Evolutionary conservation across 2,888 invertebrate species (phyloP).

Genomic region (Germaria angustata): DNA sequence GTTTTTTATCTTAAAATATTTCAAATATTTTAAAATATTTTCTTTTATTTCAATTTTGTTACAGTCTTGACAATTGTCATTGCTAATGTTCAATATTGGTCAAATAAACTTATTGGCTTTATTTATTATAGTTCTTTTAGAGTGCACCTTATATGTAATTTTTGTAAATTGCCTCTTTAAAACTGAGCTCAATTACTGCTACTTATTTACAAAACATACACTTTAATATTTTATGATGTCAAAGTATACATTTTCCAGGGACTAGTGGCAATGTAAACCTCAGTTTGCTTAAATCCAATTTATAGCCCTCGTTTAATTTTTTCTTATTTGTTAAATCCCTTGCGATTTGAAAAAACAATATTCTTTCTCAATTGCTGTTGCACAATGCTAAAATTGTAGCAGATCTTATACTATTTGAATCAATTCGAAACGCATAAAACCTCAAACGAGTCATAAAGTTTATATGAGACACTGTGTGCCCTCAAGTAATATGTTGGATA

Average conservation of each 20-base stretch:
- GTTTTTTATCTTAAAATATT: too few relatives aligned
- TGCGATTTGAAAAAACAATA: neutral
- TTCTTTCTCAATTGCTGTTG: neutral
- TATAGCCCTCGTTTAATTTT: neutral
- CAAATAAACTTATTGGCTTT: too few relatives aligned
- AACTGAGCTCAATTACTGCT: too few relatives aligned
- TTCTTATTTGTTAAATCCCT: neutral
- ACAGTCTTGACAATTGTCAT: too few relatives aligned
- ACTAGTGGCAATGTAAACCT: neutral
- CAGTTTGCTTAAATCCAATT: slow-evolving; percentile 19
- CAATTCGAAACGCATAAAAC: slow-evolving; percentile 58
- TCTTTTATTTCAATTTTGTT: too few relatives aligned
- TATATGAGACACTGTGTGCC: neutral
- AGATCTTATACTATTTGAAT: slow-evolving; percentile 43
- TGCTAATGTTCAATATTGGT: too few relatives aligned
- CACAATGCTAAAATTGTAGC: neutral
- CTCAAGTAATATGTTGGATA: neutral
- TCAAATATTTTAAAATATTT: too few relatives aligned
- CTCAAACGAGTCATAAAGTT: slow-evolving; percentile 39
- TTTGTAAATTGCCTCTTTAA: too few relatives aligned
- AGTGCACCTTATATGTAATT: too few relatives aligned
- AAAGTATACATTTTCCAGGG: neutral
- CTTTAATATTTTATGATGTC: neutral
- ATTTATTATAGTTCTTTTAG: too few relatives aligned
- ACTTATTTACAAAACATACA: too few relatives aligned